Evolutionary conservation across 2,797 vertebrate genomes (phyloP), one percentile per base, ranked within the genome.

Genomic region (Anguilla megastoma): DNA sequence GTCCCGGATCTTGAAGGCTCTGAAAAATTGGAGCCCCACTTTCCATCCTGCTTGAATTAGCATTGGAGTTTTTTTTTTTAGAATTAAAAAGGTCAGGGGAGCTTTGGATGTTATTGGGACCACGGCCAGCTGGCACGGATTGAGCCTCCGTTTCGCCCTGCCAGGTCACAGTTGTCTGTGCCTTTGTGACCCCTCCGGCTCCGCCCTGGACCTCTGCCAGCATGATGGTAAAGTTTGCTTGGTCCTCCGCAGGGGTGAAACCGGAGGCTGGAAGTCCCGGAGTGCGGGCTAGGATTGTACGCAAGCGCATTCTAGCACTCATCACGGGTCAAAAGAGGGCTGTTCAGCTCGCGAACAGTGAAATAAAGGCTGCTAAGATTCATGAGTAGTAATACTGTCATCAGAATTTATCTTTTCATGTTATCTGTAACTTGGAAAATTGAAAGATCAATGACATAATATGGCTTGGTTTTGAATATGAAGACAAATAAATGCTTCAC

Each of bases 91-190:
- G 92, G 93, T 94, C 92, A 94, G 90, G 91, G 93, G 85, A 92
- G 90, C 91, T 92, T 90, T 90, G 90, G 91, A 91, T 86, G 87
- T 84, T 52, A 90, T 90, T 90, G 89, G 92, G 95, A 95, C 89
- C 0, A 66, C 76, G 90, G 95, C 96, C 96, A 96, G 94, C 94
- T 96, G 96, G 95, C 95, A 92, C 27, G 3, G 9, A 85, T 71
- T 86, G 16, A 36, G 87, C 58, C 88, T 80, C 89, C 79, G 84
- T 91, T 86, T 88, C 12, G 93, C 92, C 24, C 92, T 90, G 90
- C 90, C 91, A 90, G 89, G 90, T 95, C 94, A 94, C 94, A 95
- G 94, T 94, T 89, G 91, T 91, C 92, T 90, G 93, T 93, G 95
- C 95, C 95, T 95, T 94, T 87, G 30, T 8, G 21, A 91, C 91